Conservation (phyloP, 2,113 vertebrate species). For the Zeus faber region DNA sequence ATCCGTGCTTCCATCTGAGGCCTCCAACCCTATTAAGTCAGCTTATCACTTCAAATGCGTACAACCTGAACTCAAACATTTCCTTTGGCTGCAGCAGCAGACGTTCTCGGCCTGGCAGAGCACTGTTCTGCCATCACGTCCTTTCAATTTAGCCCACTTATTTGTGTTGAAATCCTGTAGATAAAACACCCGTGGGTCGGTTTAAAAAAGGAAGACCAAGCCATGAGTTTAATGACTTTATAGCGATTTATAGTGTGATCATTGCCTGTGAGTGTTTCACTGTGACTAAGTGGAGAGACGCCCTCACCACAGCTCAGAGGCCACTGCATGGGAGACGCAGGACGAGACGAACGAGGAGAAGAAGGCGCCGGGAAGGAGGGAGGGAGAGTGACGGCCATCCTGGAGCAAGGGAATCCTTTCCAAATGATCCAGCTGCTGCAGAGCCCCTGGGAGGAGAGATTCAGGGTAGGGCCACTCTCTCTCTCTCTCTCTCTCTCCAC, state of each 20-base stretch:
- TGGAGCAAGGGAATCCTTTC: conserved; percentile 86
- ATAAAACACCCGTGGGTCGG: no score
- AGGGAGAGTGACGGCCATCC: conserved; percentile 77
- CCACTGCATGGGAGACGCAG: conserved; percentile 74
- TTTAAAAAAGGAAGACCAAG: no score
- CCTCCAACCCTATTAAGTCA: conserved; percentile 18
- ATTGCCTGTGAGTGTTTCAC: neutral
- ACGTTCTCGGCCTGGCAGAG: conserved; percentile 10
- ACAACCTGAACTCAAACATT: no score
- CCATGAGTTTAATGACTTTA: no score
- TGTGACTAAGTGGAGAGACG: conserved; percentile 19
- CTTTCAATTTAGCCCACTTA: conserved; percentile 2
- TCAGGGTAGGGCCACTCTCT: conserved; percentile 80
- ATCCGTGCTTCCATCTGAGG: conserved; percentile 54
- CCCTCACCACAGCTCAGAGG: conserved; percentile 76
- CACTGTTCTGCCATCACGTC: conserved; percentile 16
- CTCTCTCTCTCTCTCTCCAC: conserved; percentile 8
- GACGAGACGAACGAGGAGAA: conserved; percentile 44
- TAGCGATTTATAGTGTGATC: no score
- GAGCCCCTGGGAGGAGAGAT: conserved; percentile 93
- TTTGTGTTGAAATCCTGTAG: no score
- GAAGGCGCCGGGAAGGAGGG: conserved; percentile 57
- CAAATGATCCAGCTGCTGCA: conserved; percentile 95
- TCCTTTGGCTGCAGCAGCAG: conserved; percentile 1
- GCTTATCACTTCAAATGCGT: no score